Evolutionary conservation across 2,888 invertebrate genomes (phyloP).

Genomic region (Stictocephala bisonia): DNA sequence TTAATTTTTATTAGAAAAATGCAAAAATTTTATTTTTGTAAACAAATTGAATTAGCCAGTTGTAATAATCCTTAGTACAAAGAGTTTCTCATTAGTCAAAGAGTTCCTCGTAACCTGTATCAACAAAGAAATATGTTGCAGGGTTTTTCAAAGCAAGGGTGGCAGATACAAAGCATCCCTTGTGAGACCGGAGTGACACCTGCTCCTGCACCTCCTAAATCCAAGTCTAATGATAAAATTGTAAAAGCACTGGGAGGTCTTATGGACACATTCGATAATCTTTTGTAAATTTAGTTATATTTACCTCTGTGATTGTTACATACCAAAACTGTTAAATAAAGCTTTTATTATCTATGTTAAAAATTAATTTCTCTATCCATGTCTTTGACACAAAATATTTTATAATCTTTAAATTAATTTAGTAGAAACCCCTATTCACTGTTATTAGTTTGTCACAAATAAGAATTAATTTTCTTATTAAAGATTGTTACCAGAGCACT

Average conservation of each 20-base stretch:
- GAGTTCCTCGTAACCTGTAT: background rate
- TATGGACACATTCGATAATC: constrained; percentile 46
- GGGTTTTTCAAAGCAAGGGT: constrained; percentile 62
- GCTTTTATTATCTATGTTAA: no score
- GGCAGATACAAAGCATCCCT: constrained; percentile 62
- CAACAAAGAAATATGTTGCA: constrained; percentile 47
- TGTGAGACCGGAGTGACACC: constrained; percentile 60
- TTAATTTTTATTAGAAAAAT: background rate
- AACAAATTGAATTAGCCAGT: no score
- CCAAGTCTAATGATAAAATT: constrained; percentile 29
- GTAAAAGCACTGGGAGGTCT: constrained; percentile 44
- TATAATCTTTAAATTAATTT: no score
- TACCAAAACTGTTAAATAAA: constrained; percentile 9
- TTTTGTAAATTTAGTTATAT: constrained; percentile 11
- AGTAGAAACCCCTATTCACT: no score
- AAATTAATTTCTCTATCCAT: no score
- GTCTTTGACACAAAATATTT: no score
- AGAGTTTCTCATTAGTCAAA: no score
- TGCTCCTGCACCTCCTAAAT: constrained; percentile 21
- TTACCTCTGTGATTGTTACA: background rate
- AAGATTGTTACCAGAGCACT: no score
- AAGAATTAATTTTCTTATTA: no score
- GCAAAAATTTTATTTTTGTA: no score
- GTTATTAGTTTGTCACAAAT: no score
- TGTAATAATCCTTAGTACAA: no score